These are phyloP conservation scores for Rapana venosa DNA, from an alignment of 2,888 invertebrate species.

Conservation along the genomic window DNA sequence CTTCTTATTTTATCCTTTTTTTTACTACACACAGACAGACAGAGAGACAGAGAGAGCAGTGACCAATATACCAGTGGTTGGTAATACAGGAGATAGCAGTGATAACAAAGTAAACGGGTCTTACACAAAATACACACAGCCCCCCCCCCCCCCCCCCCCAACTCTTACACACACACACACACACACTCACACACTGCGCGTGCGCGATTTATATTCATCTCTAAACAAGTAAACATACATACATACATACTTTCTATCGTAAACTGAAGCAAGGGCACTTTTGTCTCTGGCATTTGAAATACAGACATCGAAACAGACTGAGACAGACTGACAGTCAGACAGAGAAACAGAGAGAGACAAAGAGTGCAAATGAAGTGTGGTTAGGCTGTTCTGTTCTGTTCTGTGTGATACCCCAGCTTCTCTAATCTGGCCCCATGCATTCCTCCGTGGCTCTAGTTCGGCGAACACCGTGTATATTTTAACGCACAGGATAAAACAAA, in stretches of 20 bases:
- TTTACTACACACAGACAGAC: no score
- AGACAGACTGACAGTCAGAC: neutral
- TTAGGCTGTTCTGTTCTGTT: neutral
- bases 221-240: no score
- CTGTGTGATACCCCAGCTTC: neutral
- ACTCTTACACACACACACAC: neutral
- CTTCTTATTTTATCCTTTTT: no score
- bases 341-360: neutral
- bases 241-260: neutral
- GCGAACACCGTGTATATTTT: constrained; percentile 27
- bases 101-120: no score
- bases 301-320: neutral
- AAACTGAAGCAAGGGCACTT: no score
- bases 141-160: no score
- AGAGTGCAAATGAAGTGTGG: neutral
- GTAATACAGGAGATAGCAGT: no score
- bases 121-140: no score
- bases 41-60: no score
- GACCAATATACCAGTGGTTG: no score
- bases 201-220: no score
- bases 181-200: neutral
- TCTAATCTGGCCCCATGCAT: neutral
- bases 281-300: neutral
- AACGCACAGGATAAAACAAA: constrained; percentile 26
- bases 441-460: constrained; percentile 11